phyloP scores from a whole-genome alignment of 1,140 invertebrate species.

The Brachionus asplanchnoidis region DNA sequence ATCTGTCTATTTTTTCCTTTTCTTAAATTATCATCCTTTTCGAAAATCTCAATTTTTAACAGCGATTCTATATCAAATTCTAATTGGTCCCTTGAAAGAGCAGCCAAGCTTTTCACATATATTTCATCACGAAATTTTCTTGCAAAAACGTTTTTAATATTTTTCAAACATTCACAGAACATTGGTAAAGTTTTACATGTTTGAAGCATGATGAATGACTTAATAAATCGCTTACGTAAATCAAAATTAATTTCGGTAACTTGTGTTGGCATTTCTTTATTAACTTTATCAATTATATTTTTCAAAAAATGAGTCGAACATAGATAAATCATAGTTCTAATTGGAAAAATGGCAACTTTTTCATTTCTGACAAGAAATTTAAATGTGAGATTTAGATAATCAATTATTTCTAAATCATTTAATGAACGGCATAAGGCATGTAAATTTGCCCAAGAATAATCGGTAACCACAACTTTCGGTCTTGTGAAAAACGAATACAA shows the following conservation, averaged over 20 bases:
- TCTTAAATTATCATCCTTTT: too few species aligned
- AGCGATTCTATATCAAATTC: not conserved
- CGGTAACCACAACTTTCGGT: not conserved
- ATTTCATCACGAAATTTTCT: not conserved
- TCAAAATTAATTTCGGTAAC: not conserved
- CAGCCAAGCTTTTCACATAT: not conserved
- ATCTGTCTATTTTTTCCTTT: not conserved
- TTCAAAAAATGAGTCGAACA: not conserved
- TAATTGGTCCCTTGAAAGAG: not conserved
- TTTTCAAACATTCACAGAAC: not conserved
- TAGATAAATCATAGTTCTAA: not conserved
- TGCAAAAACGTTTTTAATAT: not conserved
- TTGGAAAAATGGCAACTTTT: not conserved
- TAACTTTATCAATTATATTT: not conserved
- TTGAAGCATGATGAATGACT: not conserved
- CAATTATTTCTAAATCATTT: not conserved
- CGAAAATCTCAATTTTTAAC: too few species aligned
- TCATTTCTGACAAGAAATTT: not conserved
- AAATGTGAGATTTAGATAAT: not conserved
- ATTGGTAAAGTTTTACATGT: not conserved
- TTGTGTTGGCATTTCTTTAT: not conserved
- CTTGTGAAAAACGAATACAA: not conserved
- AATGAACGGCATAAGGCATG: constrained; percentile 3
- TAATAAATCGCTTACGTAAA: not conserved
- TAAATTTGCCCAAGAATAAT: not conserved